Base-by-base conservation (phyloP, 2,888 invertebrate species). In the Periphyllus acericola region DNA sequence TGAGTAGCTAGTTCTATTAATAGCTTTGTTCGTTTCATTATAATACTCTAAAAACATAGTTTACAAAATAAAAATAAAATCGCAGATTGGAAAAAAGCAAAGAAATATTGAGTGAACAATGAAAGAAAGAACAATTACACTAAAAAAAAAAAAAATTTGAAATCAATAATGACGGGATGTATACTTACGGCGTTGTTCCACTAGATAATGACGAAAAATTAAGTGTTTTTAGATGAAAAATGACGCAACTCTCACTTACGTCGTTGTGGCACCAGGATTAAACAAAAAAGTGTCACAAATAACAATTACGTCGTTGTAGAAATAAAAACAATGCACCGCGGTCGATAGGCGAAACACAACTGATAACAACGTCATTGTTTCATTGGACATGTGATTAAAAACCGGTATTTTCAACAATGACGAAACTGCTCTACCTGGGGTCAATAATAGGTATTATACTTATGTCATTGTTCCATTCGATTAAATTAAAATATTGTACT, bases 381-480 rank as follows among this genome's bases (percentile, higher is more conserved):
- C 5, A 9, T 29, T 52, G 29, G 29, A 76, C 76, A 76, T 25
- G 25, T 78, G 78, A 78, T 78, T 55, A 36, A 78, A 78, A 78
- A 78, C 55, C 32, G 25, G 78, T 55, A 55, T 25, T 78, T 52
- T 78, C 78, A 78, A 78, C 55, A 78, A 78, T 11, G 66, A 66
- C 80, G 36, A 80, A 80, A 36, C 36, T 36, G 36, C 36, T 36
- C 36, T 36, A n/a, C 36, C 6, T 36, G 36, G 4, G 36, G 6
- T 36, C 60, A 80, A 80, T 80, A 60, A 66, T 80, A 66, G 80
- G 80, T 80, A 60, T 68, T 81, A 81, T n/a, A 81, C 80, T 81
- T 81, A 81, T 19, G 66, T 40, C 66, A 81, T 81, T 81, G 36
- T 66, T 81, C 1, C 8, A 40, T 32, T 52, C 32, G 68, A 81